phyloP scores from a whole-genome alignment of 2,797 vertebrate genomes.

The Acanthurus leucopareius region DNA sequence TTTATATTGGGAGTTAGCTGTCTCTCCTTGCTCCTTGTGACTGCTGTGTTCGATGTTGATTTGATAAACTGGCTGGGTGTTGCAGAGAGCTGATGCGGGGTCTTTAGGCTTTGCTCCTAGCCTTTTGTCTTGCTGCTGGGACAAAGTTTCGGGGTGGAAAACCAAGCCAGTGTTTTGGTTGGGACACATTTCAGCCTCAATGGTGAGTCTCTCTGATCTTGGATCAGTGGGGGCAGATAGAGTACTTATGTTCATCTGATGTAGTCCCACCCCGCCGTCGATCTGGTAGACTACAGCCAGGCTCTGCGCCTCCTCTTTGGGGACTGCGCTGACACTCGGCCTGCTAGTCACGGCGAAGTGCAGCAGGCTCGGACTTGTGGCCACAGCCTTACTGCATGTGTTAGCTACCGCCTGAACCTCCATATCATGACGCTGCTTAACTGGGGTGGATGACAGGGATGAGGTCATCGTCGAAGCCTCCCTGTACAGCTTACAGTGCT shows the following conservation, averaged over 20 bases:
- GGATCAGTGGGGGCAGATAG: conserved; percentile 26
- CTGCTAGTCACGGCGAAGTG: conserved; percentile 74
- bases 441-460: conserved; percentile 67
- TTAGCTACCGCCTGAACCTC: conserved; percentile 94
- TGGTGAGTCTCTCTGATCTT: conserved; percentile 68
- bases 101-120: conserved; percentile 77
- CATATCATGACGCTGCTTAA: conserved; percentile 85
- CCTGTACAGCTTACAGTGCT: conserved; percentile 81
- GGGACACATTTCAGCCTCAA: conserved; percentile 76
- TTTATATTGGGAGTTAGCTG: conserved; percentile 42
- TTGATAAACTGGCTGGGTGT: conserved; percentile 83
- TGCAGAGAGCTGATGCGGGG: conserved; percentile 65
- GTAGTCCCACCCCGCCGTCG: conserved; percentile 53
- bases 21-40: conserved; percentile 64
- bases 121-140: conserved; percentile 61
- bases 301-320: conserved; percentile 83
- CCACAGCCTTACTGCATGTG: conserved; percentile 88
- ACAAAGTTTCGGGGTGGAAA: conserved; percentile 56
- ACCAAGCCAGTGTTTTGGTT: conserved; percentile 51
- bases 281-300: conserved; percentile 84
- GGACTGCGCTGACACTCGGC: conserved; percentile 43
- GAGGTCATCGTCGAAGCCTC: conserved; percentile 94
- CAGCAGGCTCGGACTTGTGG: conserved; percentile 94
- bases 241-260: conserved; percentile 57
- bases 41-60: conserved; percentile 78